Evolutionary conservation across 2,888 invertebrate genomes (phyloP).

Genomic region (Zootermopsis nevadensis): DNA sequence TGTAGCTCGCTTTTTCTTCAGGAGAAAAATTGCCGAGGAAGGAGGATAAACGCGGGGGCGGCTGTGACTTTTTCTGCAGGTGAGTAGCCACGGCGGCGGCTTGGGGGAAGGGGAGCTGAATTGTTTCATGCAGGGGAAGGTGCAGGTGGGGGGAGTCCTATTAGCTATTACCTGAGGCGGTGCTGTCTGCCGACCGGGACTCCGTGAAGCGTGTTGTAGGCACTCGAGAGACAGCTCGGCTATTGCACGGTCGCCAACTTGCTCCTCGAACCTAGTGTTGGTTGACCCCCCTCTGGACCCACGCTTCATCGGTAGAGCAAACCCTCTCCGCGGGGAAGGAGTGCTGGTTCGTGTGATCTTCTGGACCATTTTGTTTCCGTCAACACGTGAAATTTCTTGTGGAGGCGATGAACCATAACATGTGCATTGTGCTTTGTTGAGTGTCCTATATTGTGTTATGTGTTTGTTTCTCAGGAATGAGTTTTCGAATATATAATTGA

Average conservation of each 20-base stretch:
- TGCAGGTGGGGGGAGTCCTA: constrained; percentile 7
- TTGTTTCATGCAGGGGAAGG: constrained; percentile 3
- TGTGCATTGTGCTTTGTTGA: constrained; percentile 17
- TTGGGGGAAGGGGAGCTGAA: background rate
- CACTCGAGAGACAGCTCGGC: constrained; percentile 18
- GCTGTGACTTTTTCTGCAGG: background rate
- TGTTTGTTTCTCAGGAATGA: constrained; percentile 12
- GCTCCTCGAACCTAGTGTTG: background rate
- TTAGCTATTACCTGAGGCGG: constrained; percentile 40
- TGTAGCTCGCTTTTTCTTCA: constrained; percentile 21
- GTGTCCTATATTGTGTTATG: constrained; percentile 4
- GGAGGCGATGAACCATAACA: constrained; percentile 23
- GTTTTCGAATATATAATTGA: too few relatives aligned
- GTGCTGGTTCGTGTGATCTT: background rate
- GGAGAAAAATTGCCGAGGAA: background rate
- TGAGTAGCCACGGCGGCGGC: background rate
- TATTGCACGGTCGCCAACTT: constrained; percentile 12
- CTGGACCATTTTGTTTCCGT: constrained; percentile 23
- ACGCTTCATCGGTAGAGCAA: constrained; percentile 31
- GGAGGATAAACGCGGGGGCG: constrained; percentile 29
- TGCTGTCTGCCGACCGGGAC: constrained; percentile 16
- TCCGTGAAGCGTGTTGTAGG: constrained; percentile 17
- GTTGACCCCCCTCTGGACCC: constrained; percentile 2
- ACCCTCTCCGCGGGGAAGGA: constrained; percentile 24
- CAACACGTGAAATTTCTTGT: constrained; percentile 14